Base-by-base conservation (phyloP, 2,888 invertebrate genomes). In the Lepidochitona cinerea region DNA sequence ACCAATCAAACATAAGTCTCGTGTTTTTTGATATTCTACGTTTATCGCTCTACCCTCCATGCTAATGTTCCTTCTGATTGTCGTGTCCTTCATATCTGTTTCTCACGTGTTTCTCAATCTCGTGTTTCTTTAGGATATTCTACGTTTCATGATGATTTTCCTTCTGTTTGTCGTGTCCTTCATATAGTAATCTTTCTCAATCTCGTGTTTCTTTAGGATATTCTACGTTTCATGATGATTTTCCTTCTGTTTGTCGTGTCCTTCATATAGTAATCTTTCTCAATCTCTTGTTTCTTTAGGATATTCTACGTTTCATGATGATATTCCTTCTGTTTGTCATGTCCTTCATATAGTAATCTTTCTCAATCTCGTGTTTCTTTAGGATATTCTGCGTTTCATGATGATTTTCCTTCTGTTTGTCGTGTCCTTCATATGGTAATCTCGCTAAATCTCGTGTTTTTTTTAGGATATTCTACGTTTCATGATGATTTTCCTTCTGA, bases 381-480 rank as follows among this genome's bases (percentile, higher is more conserved):
- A 49, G 2, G 49, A 49, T 23, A 49, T 49, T 7, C 49, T 49
- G n/a, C 49, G 49, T 18, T 49, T 49, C 49, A 7, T 49, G 49
- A 49, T 49, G 49, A 49, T 49, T 4, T 5, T 7, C 18, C 41
- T 12, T 49, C 7, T 49, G 23, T 23, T 49, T 49, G 49, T 49
- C 49, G 3, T 49, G n/a, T 49, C 49, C 1, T 41, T 41, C 9
- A 41, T 18, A 41, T 9, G 41, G 18, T 18, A 41, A 12, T 41
- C 41, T 41, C 41, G 9, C 9, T 9, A 18, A 9, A 41, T 41
- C 18, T 18, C 18, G 9, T 18, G 29, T 54, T 23, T 54, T 64
- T 64, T 2, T 12, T 64, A 80, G 80, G 78, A 80, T 59, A 68
- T 80, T 29, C 32, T 73, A n/a, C 73, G 68, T 53, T 80, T 80